phyloP scores from a whole-genome alignment of 2,113 vertebrate genomes.

The Rhea americana region DNA sequence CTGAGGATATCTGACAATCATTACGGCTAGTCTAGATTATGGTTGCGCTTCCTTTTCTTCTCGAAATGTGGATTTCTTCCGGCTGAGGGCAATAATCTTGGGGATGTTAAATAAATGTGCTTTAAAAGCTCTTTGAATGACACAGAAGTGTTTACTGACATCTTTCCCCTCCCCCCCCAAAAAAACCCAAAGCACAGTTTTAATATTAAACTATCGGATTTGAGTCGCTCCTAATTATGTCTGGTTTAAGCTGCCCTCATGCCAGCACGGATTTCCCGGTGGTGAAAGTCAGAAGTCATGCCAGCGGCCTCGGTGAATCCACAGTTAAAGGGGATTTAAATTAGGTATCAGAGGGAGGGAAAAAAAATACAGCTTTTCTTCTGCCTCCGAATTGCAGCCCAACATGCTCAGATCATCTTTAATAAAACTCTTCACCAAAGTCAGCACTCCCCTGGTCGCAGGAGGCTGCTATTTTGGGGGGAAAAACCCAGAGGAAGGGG shows the following conservation, averaged over 20 bases:
- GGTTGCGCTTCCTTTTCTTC: not conserved
- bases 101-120: slow-evolving; percentile 3
- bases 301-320: not conserved
- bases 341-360: too few species aligned
- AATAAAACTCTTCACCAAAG: too few species aligned
- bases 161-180: not conserved
- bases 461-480: accelerated
- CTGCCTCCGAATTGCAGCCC: too few species aligned
- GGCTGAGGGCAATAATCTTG: not conserved
- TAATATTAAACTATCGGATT: not conserved
- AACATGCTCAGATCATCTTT: too few species aligned
- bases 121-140: not conserved
- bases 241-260: not conserved
- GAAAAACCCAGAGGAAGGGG: accelerated
- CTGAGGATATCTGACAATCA: not conserved
- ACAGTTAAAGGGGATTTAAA: too few species aligned
- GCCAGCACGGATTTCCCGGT: not conserved
- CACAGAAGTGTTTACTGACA: not conserved
- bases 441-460: too few species aligned
- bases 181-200: not conserved
- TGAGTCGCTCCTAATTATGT: not conserved
- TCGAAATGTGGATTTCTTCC: not conserved
- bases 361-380: too few species aligned
- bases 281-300: accelerated
- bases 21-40: not conserved